Base-by-base conservation (phyloP, 1,140 invertebrate species). In the Scaptomyza pallida region DNA sequence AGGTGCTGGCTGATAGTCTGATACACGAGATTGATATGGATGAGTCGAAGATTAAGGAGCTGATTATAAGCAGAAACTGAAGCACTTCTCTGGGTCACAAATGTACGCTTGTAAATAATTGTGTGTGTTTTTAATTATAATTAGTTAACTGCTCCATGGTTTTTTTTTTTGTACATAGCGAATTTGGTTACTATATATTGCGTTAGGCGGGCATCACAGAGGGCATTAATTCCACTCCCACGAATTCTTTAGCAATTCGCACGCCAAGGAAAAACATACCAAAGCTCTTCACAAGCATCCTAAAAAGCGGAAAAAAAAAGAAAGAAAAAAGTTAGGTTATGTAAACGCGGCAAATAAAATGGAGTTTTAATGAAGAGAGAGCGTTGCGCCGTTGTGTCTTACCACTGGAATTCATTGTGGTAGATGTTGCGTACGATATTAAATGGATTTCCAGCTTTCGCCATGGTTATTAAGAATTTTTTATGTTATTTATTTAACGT, bases 261-360 rank as follows among this genome's bases (percentile, higher is more conserved):
- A 95, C 92, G 37, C 95, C 95, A 17, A 95, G 72, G 59, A 93
- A 92, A 80, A 95, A 95, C 72, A 95, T 92, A 40, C 93, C 94
- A 48, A 95, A 92, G 86, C 94, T 95, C 91, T 95, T 95, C 13
- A 95, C 93, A 12, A 95, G 56, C 73, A 94, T 94, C 95, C 95
- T 95, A 91, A 52, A 5, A 21, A 26, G 3, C 23, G 4, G 1
- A 26, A 26, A 3, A 26, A 5, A 26, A 5, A 16, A 54, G 10
- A n/a, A 71, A 19, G n/a, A 8, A n/a, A 56, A 68, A 45, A 57
- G 44, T 64, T 10, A 19, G 59, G 60, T 77, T 90, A 79, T 72
- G 61, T 79, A 82, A 76, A 73, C 19, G 33, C 50, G 26, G 17
- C n/a, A 30, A 13, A 16, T 4, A 5, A 10, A 8, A 17, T 17